phyloP scores from a whole-genome alignment of 2,888 invertebrate species.

The Malacosoma neustria region DNA sequence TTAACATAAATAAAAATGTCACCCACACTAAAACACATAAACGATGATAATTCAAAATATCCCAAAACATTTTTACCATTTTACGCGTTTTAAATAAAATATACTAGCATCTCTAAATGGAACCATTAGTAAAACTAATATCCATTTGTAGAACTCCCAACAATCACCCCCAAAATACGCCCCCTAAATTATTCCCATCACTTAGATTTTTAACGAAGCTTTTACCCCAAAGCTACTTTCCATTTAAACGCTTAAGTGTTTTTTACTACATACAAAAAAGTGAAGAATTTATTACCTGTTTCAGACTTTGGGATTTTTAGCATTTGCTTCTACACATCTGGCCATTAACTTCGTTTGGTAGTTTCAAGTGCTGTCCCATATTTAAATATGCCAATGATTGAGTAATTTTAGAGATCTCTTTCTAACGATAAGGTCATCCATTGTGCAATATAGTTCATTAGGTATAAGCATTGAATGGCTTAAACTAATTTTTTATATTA shows the following conservation, averaged over 20 bases:
- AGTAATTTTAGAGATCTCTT: no score
- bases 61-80: not conserved
- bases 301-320: no score
- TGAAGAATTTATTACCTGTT: slow-evolving; percentile 2
- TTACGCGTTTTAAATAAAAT: not conserved
- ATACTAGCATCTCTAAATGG: slow-evolving; percentile 24
- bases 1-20: no score
- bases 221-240: not conserved
- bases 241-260: not conserved
- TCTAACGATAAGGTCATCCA: no score
- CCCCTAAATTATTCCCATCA: not conserved
- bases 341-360: no score
- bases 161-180: not conserved
- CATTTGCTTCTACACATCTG: no score
- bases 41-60: not conserved
- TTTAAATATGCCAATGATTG: no score
- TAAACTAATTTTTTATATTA: no score
- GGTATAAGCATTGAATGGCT: no score
- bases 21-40: no score
- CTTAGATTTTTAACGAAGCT: not conserved
- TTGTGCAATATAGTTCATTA: no score
- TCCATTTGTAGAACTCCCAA: slow-evolving; percentile 43
- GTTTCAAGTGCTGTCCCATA: no score
- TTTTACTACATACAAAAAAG: slow-evolving; percentile 14
- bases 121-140: slow-evolving; percentile 57